Percentiles rank a stretch among this genome's conserved stretches.
Conservation (phyloP, 2,888 invertebrate genomes). For the Ochlodes sylvanus region DNA sequence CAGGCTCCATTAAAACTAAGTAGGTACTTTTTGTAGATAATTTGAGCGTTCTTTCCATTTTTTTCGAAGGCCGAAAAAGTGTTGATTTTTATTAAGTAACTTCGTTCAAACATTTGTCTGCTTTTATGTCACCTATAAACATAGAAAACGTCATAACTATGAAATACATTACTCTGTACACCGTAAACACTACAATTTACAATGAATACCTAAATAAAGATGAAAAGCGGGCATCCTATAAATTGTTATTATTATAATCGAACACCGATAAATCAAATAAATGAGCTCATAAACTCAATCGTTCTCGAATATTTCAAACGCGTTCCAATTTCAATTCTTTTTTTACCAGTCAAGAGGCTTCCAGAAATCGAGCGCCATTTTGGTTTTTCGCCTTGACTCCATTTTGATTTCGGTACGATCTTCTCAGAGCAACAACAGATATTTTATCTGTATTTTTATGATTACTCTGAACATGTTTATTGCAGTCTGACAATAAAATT, state of each 20-base stretch:
- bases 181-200: not conserved
- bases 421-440: constrained; percentile 15
- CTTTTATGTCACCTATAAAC: no score
- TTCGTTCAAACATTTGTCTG: no score
- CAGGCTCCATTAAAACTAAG: no score
- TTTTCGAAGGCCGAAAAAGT: no score
- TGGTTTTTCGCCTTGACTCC: constrained; percentile 43
- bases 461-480: constrained; percentile 20
- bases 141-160: no score
- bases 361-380: constrained; percentile 33
- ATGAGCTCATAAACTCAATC: constrained; percentile 33
- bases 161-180: no score
- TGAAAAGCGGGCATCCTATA: not conserved
- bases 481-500: constrained; percentile 15
- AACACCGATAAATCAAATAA: constrained; percentile 24
- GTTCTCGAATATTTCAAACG: constrained; percentile 38
- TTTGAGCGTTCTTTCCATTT: no score
- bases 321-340: constrained; percentile 32
- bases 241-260: constrained; percentile 3
- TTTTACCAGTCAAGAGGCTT: constrained; percentile 38
- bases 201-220: not conserved
- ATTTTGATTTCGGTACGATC: constrained; percentile 26
- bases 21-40: no score
- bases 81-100: no score
- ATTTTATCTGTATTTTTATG: constrained; percentile 24